Percentiles rank a stretch among this genome's conserved stretches.
Conservation (phyloP, 1,140 invertebrate genomes). For the Metopolophium dirhodum region DNA sequence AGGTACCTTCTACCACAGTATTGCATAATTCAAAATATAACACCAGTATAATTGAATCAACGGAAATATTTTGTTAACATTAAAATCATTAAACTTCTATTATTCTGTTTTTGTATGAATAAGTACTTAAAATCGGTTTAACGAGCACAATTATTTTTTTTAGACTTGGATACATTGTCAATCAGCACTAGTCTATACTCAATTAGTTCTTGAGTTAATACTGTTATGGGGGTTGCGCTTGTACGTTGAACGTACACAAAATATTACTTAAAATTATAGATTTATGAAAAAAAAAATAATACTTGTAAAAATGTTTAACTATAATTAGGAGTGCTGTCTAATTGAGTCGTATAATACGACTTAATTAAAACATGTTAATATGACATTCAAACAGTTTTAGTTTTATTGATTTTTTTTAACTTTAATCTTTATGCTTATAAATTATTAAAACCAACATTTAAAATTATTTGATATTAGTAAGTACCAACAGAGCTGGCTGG, state of each 20-base stretch:
- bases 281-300: not conserved
- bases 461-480: not conserved
- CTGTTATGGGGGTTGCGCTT: not conserved
- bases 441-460: not conserved
- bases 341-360: too few species aligned
- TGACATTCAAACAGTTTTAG: too few species aligned
- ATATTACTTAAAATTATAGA: not conserved
- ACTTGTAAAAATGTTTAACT: not conserved
- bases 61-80: not conserved
- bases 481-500: not conserved
- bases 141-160: not conserved
- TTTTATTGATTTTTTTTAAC: too few species aligned
- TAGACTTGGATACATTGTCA: not conserved
- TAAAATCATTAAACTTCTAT: not conserved
- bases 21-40: too few species aligned
- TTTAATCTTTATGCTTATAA: too few species aligned
- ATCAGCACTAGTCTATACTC: not conserved
- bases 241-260: not conserved
- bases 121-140: not conserved
- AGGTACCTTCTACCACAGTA: too few species aligned
- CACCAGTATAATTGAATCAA: not conserved
- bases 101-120: not conserved
- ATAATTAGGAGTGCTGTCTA: too few species aligned
- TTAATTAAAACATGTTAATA: too few species aligned
- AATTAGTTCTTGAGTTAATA: not conserved